Evolutionary conservation across 2,888 invertebrate species (phyloP).

Genomic region (Ariolimax columbianus): DNA sequence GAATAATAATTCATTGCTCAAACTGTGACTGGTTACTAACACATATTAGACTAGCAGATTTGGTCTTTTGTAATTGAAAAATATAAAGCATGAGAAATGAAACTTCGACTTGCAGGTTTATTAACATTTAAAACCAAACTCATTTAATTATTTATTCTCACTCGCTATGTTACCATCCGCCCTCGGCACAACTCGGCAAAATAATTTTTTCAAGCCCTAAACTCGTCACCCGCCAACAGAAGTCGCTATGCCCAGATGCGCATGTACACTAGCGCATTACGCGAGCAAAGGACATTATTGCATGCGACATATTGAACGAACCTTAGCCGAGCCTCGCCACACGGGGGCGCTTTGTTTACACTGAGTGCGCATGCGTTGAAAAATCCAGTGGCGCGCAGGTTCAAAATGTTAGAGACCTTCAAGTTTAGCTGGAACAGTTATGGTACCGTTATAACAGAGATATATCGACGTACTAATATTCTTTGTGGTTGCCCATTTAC

Average conservation of each 20-base stretch:
- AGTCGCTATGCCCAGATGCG: slow-evolving; percentile 30
- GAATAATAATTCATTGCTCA: too few species aligned
- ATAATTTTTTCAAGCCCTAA: background rate
- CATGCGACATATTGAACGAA: slow-evolving; percentile 41
- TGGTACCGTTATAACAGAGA: background rate
- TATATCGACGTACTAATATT: background rate
- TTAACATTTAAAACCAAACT: background rate
- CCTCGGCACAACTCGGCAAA: slow-evolving; percentile 5
- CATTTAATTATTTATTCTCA: slow-evolving; percentile 16
- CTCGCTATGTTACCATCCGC: slow-evolving; percentile 13
- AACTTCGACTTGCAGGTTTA: background rate
- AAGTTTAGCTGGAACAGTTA: background rate
- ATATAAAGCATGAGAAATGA: background rate
- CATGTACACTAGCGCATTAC: slow-evolving; percentile 34
- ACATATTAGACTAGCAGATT: background rate
- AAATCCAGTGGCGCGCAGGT: slow-evolving; percentile 43
- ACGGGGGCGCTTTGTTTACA: slow-evolving; percentile 47
- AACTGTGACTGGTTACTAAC: too few species aligned
- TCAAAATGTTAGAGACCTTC: slow-evolving; percentile 5
- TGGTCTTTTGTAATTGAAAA: background rate
- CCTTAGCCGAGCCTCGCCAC: slow-evolving; percentile 36
- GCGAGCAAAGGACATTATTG: slow-evolving; percentile 32
- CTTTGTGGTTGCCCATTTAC: background rate
- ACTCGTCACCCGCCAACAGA: background rate
- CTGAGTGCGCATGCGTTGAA: slow-evolving; percentile 42